Evolutionary conservation across 2,888 invertebrate genomes (phyloP), one percentile per base, ranked within the genome.

Genomic region (Spodoptera picta): DNA sequence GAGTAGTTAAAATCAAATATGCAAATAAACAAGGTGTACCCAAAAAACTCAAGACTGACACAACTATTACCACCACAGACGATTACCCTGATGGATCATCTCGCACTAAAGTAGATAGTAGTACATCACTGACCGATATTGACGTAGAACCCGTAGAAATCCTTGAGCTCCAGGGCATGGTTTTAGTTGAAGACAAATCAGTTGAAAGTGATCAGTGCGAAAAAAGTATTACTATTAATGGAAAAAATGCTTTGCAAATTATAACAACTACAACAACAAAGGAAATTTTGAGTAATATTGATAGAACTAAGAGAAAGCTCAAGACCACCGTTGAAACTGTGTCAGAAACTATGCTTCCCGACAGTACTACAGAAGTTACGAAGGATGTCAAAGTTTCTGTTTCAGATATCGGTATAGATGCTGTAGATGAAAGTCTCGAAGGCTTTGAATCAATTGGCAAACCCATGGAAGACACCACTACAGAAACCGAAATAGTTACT

Each of bases 21-120:
- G 87, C 85, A 3, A 90, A 95, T 79, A 75, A 69, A 14, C 63
- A 85, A 46, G 88, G 86, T 2, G 76, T 81, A 52, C 83, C 88
- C 12, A 87, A 79, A 62, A 95, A 94, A 81, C 63, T 94, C 23
- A 95, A 95, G 70, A 93, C 87, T 9, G 85, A 87, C 1, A 91
- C 89, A 12, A 87, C 85, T 24, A 76, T 90, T 0, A 92, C 90
- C 10, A 94, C 92, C 10, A 92, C 90, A 36, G 94, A 95, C 70
- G 85, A 87, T 55, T 94, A 92, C 70, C 94, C 95, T 19, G 95
- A 95, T 69, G 93, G 94, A 45, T 94, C 94, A 7, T 90, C 91
- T 9, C 87, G 84, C 42, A 90, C 91, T 1, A 92, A 92, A 76
- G 85, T 92, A 27, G 94, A 94, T 53, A 90, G 86, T 41, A 93